Evolutionary conservation across 64 coral and sea anemone genomes (phyloP).

Genomic region (Stichodactyla helianthus): DNA sequence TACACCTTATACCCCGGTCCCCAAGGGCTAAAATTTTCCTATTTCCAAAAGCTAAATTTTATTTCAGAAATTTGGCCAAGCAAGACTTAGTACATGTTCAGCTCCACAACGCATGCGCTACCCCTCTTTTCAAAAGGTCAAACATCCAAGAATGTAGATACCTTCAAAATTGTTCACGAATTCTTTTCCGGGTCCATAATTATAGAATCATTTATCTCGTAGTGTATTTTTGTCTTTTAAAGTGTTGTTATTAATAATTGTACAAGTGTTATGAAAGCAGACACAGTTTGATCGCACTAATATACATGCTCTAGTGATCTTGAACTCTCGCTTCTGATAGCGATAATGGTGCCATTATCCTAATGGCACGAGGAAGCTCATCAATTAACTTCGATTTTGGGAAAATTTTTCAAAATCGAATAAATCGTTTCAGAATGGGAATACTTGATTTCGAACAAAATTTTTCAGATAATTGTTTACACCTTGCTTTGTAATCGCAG

Average conservation of each 20-base stretch:
- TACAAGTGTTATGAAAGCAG: not conserved
- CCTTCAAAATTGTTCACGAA: not conserved
- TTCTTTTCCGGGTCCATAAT: not conserved
- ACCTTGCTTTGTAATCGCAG: not conserved
- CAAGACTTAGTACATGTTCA: not conserved
- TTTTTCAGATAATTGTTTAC: not conserved
- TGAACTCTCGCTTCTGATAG: not conserved
- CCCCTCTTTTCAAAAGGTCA: not conserved
- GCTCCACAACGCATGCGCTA: not conserved
- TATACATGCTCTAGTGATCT: not conserved
- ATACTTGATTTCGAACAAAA: not conserved
- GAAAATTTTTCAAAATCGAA: too few relatives aligned
- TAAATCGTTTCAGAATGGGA: too few relatives aligned
- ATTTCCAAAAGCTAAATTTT: not conserved
- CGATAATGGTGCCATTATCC: too few relatives aligned
- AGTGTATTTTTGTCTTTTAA: not conserved
- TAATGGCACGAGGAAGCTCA: too few relatives aligned
- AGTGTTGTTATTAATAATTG: not conserved
- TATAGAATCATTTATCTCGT: not conserved
- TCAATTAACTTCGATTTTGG: not conserved
- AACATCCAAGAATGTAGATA: not conserved
- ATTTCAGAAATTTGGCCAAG: not conserved
- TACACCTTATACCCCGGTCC: too few relatives aligned
- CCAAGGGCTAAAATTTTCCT: not conserved
- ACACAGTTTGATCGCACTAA: not conserved